Percentiles rank a stretch among this genome's conserved stretches.
Conservation (phyloP, 2,888 invertebrate species). For the Sesamia inferens region DNA sequence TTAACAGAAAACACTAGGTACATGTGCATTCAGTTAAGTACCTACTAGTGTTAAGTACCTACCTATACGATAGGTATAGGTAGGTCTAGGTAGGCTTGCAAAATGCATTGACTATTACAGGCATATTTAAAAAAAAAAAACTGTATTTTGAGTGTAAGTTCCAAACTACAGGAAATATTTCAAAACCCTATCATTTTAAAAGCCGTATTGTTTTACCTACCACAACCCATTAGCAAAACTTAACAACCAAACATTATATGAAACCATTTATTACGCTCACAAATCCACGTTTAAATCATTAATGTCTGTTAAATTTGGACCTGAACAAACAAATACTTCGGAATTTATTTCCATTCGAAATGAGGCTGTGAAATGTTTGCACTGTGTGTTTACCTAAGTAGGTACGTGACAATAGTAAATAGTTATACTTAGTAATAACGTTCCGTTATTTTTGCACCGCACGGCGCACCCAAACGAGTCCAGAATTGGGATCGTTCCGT, state of each 20-base stretch:
- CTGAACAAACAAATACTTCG: slow-evolving; percentile 52
- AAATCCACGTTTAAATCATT: slow-evolving; percentile 54
- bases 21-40: no score
- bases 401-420: background rate
- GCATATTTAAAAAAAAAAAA: no score
- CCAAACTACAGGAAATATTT: slow-evolving; percentile 11
- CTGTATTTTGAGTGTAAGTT: background rate
- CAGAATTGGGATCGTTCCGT: background rate
- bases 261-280: slow-evolving; percentile 55
- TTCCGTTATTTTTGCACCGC: background rate
- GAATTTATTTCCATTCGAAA: slow-evolving; percentile 57
- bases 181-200: slow-evolving; percentile 14
- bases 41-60: no score
- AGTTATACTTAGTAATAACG: slow-evolving; percentile 53
- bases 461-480: background rate
- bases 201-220: slow-evolving; percentile 14
- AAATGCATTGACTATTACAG: no score
- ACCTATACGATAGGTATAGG: background rate
- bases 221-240: slow-evolving; percentile 39
- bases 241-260: slow-evolving; percentile 42
- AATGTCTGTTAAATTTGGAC: slow-evolving; percentile 42
- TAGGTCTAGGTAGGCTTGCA: no score
- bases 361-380: slow-evolving; percentile 38
- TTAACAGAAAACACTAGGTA: no score
- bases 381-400: background rate